Conservation (phyloP, 2,113 vertebrate species). For the Tachuris rubrigastra region DNA sequence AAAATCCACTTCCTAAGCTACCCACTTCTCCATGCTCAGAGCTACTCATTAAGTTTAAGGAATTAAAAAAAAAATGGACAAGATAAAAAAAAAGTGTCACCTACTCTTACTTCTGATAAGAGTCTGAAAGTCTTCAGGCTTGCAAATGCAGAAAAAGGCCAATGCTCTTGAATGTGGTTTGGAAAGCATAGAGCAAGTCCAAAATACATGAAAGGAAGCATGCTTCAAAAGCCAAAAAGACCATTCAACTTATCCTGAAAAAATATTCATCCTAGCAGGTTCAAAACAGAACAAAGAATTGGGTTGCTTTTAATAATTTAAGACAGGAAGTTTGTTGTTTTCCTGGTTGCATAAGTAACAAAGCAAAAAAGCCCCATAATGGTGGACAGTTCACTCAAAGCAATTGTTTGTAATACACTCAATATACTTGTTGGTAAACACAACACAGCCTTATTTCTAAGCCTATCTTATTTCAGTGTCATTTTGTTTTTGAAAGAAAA, state of each 20-base stretch:
- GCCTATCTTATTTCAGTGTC: rapidly evolving
- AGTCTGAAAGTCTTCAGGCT: neutral
- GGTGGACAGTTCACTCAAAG: neutral
- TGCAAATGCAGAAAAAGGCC: neutral
- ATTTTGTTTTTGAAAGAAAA: neutral
- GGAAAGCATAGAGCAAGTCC: neutral
- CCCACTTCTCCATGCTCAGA: neutral
- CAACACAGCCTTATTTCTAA: neutral
- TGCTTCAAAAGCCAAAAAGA: neutral
- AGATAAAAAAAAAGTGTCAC: neutral
- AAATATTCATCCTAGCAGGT: neutral
- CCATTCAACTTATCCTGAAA: neutral
- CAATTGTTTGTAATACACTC: neutral
- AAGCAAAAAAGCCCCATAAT: neutral
- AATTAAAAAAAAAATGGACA: neutral
- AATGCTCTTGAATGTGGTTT: neutral
- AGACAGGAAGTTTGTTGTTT: neutral
- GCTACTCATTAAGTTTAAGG: neutral
- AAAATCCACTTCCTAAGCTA: neutral
- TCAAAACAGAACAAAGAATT: neutral
- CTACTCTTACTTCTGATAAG: neutral
- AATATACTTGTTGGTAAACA: neutral
- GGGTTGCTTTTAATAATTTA: neutral
- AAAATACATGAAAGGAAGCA: neutral
- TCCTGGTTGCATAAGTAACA: neutral